Base-by-base conservation (phyloP, 2,113 vertebrate species). In the Xiphophorus couchianus region DNA sequence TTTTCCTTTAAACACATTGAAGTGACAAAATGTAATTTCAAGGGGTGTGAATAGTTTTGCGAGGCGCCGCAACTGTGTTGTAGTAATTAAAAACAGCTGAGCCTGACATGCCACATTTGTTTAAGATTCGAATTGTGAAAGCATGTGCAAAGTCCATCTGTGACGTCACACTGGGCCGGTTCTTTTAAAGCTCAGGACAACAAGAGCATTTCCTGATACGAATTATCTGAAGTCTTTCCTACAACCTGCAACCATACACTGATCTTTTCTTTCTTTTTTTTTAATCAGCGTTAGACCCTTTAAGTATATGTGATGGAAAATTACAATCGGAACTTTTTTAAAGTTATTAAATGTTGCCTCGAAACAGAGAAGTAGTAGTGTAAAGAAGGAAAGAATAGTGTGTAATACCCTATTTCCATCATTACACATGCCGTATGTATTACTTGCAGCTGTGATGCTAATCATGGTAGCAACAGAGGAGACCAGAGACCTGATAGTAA, bases 371-470 rank as follows among this genome's bases (percentile, higher is more conserved):
- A 60, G 64, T 8, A 15, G 74, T 70, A 66, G 30, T 30, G 48
- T 70, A 39, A 58, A 44, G 78, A 77, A 62, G 39, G 61, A 44
- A 1, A 33, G 63, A 1, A 78, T 63, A 48, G 28, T 60, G 44
- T 44, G 61, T 29, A 66, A 85, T 33, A 69, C 71, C 66, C 78
- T 72, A 71, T 90, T 87, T 76, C 74, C 84, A 77, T 69, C 51
- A 62, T 10, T 28, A 69, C 80, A 69, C 68, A 60, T 68, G 75
- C 77, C 77, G 35, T 62, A 75, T 63, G 75, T 74, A 79, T 85
- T 83, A 88, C 76, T 71, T 80, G 69, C 84, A 81, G 87, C 84
- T 76, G 74, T 77, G 74, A 73, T 82, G 39, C 76, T 78, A 88
- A 86, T 74, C 77, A 48, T 79, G 63, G 85, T 74, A 73, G 82